Percentiles rank a stretch among this genome's conserved stretches.
phyloP scores from a whole-genome alignment of 2,797 vertebrate species.

The Holocentrus rufus region DNA sequence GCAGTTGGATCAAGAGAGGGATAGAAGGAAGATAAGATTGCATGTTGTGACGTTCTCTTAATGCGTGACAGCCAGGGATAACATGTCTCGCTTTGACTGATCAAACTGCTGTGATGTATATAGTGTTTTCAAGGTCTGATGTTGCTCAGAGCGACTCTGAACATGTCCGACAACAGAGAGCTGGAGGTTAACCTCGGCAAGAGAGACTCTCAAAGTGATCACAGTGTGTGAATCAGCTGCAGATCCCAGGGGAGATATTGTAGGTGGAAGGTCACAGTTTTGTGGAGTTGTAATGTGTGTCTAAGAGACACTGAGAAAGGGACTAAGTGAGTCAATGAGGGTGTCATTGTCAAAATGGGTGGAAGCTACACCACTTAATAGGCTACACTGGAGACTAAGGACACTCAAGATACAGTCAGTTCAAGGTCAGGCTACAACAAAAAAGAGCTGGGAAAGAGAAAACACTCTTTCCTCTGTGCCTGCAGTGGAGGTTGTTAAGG shows the following conservation, averaged over 20 bases:
- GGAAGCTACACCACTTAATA: too few species aligned
- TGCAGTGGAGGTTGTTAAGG: too few species aligned
- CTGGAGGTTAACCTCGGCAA: neutral
- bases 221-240: neutral
- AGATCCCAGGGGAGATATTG: neutral
- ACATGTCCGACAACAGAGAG: neutral
- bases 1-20: too few species aligned
- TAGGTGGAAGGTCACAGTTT: neutral
- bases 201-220: neutral
- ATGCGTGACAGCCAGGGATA: neutral
- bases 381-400: too few species aligned
- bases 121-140: neutral
- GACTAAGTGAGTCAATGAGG: too few species aligned
- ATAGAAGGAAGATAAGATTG: neutral
- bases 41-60: neutral
- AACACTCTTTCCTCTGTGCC: too few species aligned
- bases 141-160: neutral
- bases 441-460: too few species aligned
- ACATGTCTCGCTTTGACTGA: neutral
- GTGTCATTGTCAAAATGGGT: too few species aligned
- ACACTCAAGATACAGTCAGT: too few species aligned
- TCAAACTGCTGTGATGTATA: neutral
- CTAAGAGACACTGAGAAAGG: too few species aligned
- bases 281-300: neutral
- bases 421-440: too few species aligned